These are phyloP conservation scores for Glyptemys insculpta DNA, from an alignment of 2,797 vertebrate genomes.

Conservation along the genomic window DNA sequence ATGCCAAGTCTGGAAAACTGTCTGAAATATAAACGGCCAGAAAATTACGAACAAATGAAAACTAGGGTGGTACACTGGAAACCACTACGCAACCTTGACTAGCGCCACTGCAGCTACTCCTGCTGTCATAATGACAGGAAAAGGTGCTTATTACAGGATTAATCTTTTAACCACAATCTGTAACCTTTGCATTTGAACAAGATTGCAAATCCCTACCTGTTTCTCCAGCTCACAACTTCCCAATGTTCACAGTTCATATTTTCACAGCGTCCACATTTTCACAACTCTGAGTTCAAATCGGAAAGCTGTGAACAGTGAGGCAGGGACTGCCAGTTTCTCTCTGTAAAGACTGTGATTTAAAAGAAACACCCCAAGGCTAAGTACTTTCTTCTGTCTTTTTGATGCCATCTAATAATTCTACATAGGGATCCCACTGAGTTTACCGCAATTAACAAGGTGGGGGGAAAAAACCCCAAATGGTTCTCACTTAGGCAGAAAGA, in stretches of 20 bases:
- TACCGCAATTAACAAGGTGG: background rate
- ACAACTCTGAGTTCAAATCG: constrained; percentile 56
- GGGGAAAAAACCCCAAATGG: background rate
- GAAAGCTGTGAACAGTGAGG: constrained; percentile 60
- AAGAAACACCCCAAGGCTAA: background rate
- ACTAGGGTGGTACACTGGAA: background rate
- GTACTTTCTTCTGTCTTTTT: constrained; percentile 6
- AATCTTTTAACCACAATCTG: constrained; percentile 25
- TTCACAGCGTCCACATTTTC: constrained; percentile 66
- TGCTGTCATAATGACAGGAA: background rate
- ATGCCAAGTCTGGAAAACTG: constrained; percentile 1
- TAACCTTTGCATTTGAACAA: constrained; percentile 39
- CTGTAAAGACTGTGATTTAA: constrained; percentile 26
- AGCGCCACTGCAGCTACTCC: background rate
- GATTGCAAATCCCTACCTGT: constrained; percentile 27
- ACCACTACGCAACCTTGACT: background rate
- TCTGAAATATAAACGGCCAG: background rate
- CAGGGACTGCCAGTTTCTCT: background rate
- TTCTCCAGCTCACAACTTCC: constrained; percentile 41
- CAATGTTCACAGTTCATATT: constrained; percentile 57
- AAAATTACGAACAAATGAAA: constrained; percentile 23
- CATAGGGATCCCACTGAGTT: constrained; percentile 20
- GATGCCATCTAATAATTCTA: constrained; percentile 8
- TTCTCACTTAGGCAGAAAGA: background rate
- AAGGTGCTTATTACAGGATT: constrained; percentile 7